Conservation (phyloP, 2,113 vertebrate species). For the Seriola rivoliana region DNA sequence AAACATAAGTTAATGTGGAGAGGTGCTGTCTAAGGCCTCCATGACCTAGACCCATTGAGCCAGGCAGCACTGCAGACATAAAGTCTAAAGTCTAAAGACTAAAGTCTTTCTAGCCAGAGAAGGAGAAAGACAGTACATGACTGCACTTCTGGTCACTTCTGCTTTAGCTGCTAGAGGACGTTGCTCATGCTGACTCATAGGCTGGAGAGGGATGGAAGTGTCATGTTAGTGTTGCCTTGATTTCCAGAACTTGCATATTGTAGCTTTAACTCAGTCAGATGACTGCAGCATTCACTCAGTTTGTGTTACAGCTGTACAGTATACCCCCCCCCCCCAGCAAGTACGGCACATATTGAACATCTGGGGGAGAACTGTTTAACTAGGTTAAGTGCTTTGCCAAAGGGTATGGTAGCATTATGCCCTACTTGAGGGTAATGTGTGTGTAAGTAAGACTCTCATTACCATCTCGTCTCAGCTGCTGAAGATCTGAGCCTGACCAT, state of each 20-base stretch:
- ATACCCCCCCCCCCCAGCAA: background rate
- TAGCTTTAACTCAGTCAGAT: background rate
- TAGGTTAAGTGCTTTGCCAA: constrained; percentile 72
- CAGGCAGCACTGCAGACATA: background rate
- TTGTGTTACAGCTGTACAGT: background rate
- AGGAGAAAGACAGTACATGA: no score
- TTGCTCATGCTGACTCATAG: background rate
- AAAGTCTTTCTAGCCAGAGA: background rate
- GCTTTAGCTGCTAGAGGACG: background rate
- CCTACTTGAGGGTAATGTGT: constrained; percentile 50
- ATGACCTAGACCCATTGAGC: no score
- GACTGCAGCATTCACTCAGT: background rate
- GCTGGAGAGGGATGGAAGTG: no score
- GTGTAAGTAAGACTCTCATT: background rate
- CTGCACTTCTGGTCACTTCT: no score
- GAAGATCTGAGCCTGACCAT: no score
- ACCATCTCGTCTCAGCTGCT: background rate
- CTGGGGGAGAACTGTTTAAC: constrained; percentile 43
- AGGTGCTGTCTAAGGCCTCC: no score
- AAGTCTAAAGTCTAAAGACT: no score
- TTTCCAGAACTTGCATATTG: background rate
- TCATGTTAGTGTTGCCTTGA: background rate
- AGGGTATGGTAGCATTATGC: constrained; percentile 41
- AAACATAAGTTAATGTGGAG: no score
- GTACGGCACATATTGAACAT: constrained; percentile 44